These are phyloP conservation scores for Conus ventricosus DNA, from an alignment of 1,140 invertebrate genomes.

Conservation along the genomic window DNA sequence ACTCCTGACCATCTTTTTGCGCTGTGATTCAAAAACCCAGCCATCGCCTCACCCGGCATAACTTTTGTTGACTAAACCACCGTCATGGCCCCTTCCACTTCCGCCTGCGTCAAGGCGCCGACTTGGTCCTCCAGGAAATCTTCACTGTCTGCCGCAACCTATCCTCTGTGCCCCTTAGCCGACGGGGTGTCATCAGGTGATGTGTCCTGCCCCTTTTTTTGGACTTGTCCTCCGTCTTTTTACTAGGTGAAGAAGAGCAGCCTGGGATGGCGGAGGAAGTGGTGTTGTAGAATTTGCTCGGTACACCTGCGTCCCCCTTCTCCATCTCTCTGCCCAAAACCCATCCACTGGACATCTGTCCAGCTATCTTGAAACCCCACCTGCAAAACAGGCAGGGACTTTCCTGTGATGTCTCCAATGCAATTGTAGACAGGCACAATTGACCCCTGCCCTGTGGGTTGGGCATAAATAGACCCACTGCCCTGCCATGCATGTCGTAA, in stretches of 20 bases:
- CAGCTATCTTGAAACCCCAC: constrained; percentile 68
- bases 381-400: not conserved
- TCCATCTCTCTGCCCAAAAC: constrained; percentile 63
- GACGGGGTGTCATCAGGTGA: not conserved
- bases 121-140: too few species aligned
- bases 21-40: too few species aligned
- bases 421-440: too few species aligned
- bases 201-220: constrained; percentile 67
- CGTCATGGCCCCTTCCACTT: constrained; percentile 93
- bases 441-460: too few species aligned
- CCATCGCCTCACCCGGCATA: too few species aligned
- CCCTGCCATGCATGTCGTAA: too few species aligned
- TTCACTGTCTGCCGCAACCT: too few species aligned
- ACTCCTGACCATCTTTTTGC: too few species aligned
- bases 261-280: not conserved
- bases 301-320: constrained; percentile 43
- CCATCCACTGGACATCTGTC: constrained; percentile 65
- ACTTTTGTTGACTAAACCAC: constrained; percentile 73
- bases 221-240: constrained; percentile 29
- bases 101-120: constrained; percentile 83
- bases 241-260: not conserved
- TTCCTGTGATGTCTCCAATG: too few species aligned
- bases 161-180: constrained; percentile 23
- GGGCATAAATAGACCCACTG: too few species aligned
- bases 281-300: not conserved